Base-by-base conservation (phyloP, 2,888 invertebrate species). In the Eulithis prunata region DNA sequence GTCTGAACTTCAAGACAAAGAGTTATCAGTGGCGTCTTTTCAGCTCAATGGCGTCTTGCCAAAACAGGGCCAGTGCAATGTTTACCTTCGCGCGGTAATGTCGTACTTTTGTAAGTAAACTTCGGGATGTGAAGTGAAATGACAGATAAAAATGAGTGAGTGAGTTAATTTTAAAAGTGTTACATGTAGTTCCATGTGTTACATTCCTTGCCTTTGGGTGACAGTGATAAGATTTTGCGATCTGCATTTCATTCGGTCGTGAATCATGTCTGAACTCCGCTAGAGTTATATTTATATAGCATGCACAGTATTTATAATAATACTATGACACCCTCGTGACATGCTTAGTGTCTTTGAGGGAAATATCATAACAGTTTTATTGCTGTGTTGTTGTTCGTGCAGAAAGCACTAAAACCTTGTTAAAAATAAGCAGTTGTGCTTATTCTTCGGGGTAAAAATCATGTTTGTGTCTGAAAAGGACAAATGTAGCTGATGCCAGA, bases 41-140 rank as follows among this genome's bases (percentile, higher is more conserved):
- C 47, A 64, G 57, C 55, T 43, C 51, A 41, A 64, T 88, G 89
- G 90, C 85, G 71, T 38, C 14, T 71, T 82, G 90, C 89, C 90
- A 90, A 83, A 71, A 66, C 62, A 65, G 10, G 8, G 10, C 75
- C 83, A 89, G 88, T 90, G 63, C 76, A 77, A 78, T 86, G 83
- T 84, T 84, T 86, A 82, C 81, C 68, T 73, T 73, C 71, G 76
- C 52, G 58, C 66, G 57, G 71, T 58, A 62, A 71, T 62, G 78
- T 75, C 70, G 80, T 21, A n/a, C 32, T 13, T 13, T 21, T n/a
- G 47, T 14, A 62, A 62, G 4, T 32, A 49, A 36, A 41, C 51
- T 12, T 36, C 56, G 43, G 21, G 55, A 57, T 61, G 58, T 67
- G 53, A 58, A 36, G 64, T 68, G 64, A 59, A 13, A 72, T 74